phyloP scores from a whole-genome alignment of 2,888 invertebrate species.

The Rotaria socialis region DNA sequence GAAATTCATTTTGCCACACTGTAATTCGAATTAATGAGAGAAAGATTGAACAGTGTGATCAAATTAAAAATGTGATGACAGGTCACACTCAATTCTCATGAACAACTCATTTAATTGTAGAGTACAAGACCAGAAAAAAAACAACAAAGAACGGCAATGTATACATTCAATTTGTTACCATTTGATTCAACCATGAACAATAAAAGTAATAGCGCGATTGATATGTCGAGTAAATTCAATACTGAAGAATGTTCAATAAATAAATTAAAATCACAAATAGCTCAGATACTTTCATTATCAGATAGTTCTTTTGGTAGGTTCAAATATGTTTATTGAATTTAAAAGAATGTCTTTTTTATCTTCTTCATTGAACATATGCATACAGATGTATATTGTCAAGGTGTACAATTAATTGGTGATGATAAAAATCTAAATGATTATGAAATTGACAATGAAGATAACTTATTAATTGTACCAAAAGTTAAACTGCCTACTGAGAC shows the following conservation, averaged over 20 bases:
- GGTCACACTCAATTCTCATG: slow-evolving; percentile 23
- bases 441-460: slow-evolving; percentile 5
- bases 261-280: not conserved
- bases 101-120: slow-evolving; percentile 7
- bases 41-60: slow-evolving; percentile 12
- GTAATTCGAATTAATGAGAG: slow-evolving; percentile 18
- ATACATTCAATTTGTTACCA: not conserved
- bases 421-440: slow-evolving; percentile 17
- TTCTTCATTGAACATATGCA: not conserved
- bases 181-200: not conserved
- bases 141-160: not conserved
- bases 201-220: not conserved
- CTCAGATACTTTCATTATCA: not conserved
- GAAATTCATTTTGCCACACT: not conserved
- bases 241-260: slow-evolving; percentile 4
- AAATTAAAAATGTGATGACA: slow-evolving; percentile 16
- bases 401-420: not conserved
- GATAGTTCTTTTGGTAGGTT: not conserved
- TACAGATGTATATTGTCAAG: not conserved
- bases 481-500: not conserved
- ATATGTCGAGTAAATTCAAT: not conserved
- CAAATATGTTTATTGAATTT: not conserved
- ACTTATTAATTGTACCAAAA: not conserved
- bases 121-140: not conserved
- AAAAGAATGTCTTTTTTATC: too few relatives aligned